Conservation (phyloP, 2,797 vertebrate genomes). For the Apogon hyalosoma region DNA sequence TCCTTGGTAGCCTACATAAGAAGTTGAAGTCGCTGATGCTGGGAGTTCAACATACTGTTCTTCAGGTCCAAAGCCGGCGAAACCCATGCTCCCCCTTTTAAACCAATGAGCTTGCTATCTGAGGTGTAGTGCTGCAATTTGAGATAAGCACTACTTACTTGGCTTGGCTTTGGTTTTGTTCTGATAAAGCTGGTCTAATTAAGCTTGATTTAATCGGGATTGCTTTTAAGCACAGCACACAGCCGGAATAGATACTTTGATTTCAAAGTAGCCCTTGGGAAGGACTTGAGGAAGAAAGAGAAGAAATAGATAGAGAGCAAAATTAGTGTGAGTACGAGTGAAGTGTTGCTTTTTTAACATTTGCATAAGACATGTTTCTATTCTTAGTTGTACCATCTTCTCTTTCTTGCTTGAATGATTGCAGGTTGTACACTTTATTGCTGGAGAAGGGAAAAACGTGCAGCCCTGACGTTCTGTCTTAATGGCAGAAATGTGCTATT, state of each 20-base stretch:
- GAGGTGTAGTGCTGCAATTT: constrained; percentile 83
- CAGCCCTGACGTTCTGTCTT: constrained; percentile 41
- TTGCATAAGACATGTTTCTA: constrained; percentile 72
- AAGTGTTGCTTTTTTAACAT: constrained; percentile 66
- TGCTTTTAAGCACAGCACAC: constrained; percentile 82
- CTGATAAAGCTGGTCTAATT: constrained; percentile 86
- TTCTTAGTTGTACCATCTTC: constrained; percentile 63
- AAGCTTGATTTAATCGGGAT: constrained; percentile 86
- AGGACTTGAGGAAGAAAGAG: constrained; percentile 76
- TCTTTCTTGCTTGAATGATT: constrained; percentile 59
- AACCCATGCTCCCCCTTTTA: constrained; percentile 64
- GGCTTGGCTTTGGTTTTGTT: constrained; percentile 80
- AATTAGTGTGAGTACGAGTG: constrained; percentile 68
- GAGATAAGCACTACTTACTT: constrained; percentile 85
- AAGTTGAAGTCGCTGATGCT: constrained; percentile 58
- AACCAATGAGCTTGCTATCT: constrained; percentile 73
- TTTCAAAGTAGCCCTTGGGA: constrained; percentile 83
- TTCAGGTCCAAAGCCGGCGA: constrained; percentile 56
- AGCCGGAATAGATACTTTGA: constrained; percentile 80
- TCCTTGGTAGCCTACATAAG: constrained; percentile 71
- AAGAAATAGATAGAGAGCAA: constrained; percentile 71
- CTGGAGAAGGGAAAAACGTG: constrained; percentile 40
- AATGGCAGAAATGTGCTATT: constrained; percentile 61
- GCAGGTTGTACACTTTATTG: constrained; percentile 55
- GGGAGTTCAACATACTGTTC: constrained; percentile 62